Evolutionary conservation across 2,113 vertebrate species (phyloP).

Genomic region (Axis porcinus): DNA sequence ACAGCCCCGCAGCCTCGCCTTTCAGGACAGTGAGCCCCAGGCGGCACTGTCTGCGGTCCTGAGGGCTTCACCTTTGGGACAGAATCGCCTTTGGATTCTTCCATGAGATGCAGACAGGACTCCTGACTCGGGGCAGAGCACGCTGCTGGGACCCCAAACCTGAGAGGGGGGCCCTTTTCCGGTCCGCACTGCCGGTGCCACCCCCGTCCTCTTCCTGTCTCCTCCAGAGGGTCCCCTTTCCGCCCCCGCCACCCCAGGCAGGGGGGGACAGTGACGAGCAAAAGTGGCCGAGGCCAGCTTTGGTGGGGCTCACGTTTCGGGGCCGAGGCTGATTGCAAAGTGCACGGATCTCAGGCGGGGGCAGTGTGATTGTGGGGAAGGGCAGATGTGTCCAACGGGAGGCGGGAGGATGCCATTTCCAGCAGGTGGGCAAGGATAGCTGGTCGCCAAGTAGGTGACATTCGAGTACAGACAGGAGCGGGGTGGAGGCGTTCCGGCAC

Average conservation of each 20-base stretch:
- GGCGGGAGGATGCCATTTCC: background rate
- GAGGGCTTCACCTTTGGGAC: rapidly evolving
- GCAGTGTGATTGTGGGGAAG: rapidly evolving
- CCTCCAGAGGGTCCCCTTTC: background rate
- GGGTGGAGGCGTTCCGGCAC: rapidly evolving
- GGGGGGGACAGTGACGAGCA: rapidly evolving
- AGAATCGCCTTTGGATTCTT: background rate
- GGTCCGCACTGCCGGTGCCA: rapidly evolving
- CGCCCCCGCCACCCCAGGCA: background rate
- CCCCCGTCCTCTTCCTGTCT: background rate
- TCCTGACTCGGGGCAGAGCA: background rate
- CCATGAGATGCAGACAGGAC: rapidly evolving
- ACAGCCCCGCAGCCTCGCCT: rapidly evolving
- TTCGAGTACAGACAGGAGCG: background rate
- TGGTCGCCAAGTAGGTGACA: background rate
- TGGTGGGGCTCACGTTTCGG: rapidly evolving
- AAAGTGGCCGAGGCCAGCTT: rapidly evolving
- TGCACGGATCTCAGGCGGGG: rapidly evolving
- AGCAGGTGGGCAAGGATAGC: rapidly evolving
- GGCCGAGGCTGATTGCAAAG: background rate
- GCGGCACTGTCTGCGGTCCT: background rate
- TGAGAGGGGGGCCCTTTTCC: rapidly evolving
- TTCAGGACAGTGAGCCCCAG: rapidly evolving
- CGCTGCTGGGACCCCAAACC: too few species aligned
- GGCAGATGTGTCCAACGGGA: background rate